Evolutionary conservation across 2,113 vertebrate genomes (phyloP).

Genomic region (Aegotheles bennettii): DNA sequence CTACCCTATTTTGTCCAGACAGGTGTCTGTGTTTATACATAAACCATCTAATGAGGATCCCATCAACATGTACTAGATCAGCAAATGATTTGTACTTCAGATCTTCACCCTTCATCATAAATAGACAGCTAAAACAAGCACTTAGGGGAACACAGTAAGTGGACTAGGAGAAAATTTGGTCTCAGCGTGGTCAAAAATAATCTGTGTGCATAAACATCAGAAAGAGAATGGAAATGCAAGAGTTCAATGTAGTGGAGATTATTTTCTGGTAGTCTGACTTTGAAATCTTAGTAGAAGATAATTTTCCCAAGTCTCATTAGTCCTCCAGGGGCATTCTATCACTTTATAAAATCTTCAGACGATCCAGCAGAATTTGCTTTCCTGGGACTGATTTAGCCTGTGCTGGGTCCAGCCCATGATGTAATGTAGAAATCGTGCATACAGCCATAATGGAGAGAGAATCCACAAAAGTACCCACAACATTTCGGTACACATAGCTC

Average conservation of each 20-base stretch:
- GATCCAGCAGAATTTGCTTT: neutral
- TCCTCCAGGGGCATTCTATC: neutral
- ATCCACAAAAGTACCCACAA: constrained; percentile 43
- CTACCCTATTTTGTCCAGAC: neutral
- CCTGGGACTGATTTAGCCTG: neutral
- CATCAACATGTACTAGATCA: neutral
- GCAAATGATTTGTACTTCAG: neutral
- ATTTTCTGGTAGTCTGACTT: neutral
- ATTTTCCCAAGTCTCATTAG: constrained; percentile 20
- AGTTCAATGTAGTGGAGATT: neutral
- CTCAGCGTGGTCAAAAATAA: neutral
- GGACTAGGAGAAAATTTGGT: neutral
- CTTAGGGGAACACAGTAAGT: neutral
- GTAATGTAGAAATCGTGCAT: constrained; percentile 9
- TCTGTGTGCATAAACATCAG: neutral
- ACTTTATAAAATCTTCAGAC: constrained; percentile 12
- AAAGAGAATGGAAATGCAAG: neutral
- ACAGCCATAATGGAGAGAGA: neutral
- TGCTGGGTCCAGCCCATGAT: neutral
- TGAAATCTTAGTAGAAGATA: neutral
- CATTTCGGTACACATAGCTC: constrained; percentile 1
- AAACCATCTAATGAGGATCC: neutral
- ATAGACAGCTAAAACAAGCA: neutral
- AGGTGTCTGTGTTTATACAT: neutral
- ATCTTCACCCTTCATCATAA: neutral